Evolutionary conservation across 2,888 invertebrate genomes (phyloP), one percentile per base, ranked within the genome.

Genomic region (Leptothorax acervorum): DNA sequence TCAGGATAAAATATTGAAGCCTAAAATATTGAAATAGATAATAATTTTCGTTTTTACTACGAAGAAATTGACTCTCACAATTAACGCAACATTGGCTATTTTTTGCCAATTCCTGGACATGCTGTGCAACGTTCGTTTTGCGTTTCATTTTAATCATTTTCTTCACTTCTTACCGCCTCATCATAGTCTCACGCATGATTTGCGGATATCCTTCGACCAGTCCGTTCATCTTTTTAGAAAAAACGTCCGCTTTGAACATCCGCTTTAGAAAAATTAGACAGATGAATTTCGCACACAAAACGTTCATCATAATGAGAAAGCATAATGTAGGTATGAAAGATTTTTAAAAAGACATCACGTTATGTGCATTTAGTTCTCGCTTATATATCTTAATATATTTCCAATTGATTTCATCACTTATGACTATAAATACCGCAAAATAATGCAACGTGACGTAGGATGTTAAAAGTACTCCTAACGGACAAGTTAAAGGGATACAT

Each of bases 71-170:
- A 51, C 1, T 62, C 45, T 42, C 8, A 39, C 35, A 63, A 63
- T 35, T 35, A 63, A 48, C 51, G 23, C 9, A 1, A 48, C 8
- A 35, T 48, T 42, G n/a, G 1, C 8, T 11, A 6, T 51, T 75
- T 63, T 23, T 45, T 63, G 35, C 15, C 15, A 75, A 62, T 39
- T 53, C 12, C 51, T 39, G 75, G 3, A 23, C 51, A 63, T 35
- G 15, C 39, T 15, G 23, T 39, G 18, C 39, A 53, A 65, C 11
- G 23, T 9, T 35, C 23, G 48, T 60, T 45, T 74, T 42, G 57
- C 39, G 55, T 57, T 45, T 57, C 74, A 62, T 74, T 62, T 76
- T 76, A 39, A 23, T 35, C 23, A 23, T 74, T 62, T 76, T 76
- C 51, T 35, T 35, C 23, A 23, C 28, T n/a, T 39, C 23, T 76